phyloP scores from a whole-genome alignment of 2,888 invertebrate species.

The Diadegma fenestrale region DNA sequence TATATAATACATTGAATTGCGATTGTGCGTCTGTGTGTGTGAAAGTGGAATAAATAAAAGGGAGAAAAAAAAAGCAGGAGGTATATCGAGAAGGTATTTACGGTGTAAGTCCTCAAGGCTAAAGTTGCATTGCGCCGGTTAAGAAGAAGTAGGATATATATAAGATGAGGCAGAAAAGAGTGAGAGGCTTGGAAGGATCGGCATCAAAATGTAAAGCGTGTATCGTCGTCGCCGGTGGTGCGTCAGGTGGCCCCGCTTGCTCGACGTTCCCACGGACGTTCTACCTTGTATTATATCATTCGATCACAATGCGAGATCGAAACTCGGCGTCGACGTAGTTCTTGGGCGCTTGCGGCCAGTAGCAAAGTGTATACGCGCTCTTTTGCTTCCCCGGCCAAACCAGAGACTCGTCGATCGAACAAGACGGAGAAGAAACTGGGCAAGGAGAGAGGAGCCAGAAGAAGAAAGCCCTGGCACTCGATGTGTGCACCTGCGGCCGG shows the following conservation, averaged over 20 bases:
- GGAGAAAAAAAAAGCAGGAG: slow-evolving; percentile 17
- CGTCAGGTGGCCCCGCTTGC: slow-evolving; percentile 82
- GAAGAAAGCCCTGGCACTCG: slow-evolving; percentile 55
- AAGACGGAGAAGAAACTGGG: slow-evolving; percentile 33
- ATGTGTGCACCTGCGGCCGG: slow-evolving; percentile 80
- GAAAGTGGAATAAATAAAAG: slow-evolving; percentile 45
- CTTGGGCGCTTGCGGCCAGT: slow-evolving; percentile 57
- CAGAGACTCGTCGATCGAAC: slow-evolving; percentile 50
- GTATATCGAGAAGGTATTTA: slow-evolving; percentile 57
- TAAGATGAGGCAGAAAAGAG: slow-evolving; percentile 34
- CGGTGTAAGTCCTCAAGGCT: slow-evolving; percentile 61
- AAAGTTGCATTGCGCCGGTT: slow-evolving; percentile 62
- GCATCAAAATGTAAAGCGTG: slow-evolving; percentile 77
- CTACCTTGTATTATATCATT: slow-evolving; percentile 83
- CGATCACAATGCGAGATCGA: slow-evolving; percentile 83
- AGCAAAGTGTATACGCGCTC: slow-evolving; percentile 56
- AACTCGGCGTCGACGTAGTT: slow-evolving; percentile 70
- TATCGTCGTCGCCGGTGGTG: slow-evolving; percentile 77
- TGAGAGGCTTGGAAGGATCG: slow-evolving; percentile 65
- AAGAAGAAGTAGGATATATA: slow-evolving; percentile 52
- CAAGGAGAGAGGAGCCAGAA: slow-evolving; percentile 29
- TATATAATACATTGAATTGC: slow-evolving; percentile 35
- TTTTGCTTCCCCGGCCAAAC: slow-evolving; percentile 37
- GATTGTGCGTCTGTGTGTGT: slow-evolving; percentile 10
- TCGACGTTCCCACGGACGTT: slow-evolving; percentile 82